Percentiles rank a stretch among this genome's conserved stretches.
phyloP scores from a whole-genome alignment of 2,797 vertebrate species.

The Leptatherina wallacei region DNA sequence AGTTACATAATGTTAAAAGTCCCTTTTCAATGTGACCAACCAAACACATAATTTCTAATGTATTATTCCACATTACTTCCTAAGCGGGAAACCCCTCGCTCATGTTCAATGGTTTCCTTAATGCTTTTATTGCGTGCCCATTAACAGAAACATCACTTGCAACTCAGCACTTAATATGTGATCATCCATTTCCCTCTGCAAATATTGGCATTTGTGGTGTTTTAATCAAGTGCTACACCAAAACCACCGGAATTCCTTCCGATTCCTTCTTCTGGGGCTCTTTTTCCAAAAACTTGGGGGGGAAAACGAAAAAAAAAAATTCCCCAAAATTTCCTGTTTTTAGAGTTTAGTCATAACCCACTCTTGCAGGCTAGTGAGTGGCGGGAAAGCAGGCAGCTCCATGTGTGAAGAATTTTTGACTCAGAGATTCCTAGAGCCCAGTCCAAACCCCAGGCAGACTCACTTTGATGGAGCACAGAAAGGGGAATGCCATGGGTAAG shows the following conservation, averaged over 20 bases:
- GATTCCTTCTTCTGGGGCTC: slow-evolving; percentile 60
- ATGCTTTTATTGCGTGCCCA: slow-evolving; percentile 77
- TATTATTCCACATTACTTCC: slow-evolving; percentile 73
- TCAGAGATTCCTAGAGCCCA: slow-evolving; percentile 80
- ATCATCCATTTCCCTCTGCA: slow-evolving; percentile 78
- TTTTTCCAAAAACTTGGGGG: slow-evolving; percentile 64
- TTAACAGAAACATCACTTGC: slow-evolving; percentile 75
- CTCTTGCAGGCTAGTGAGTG: slow-evolving; percentile 62
- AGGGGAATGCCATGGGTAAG: slow-evolving; percentile 75
- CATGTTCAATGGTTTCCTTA: slow-evolving; percentile 57
- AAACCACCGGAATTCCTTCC: slow-evolving; percentile 81
- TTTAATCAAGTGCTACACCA: slow-evolving; percentile 76
- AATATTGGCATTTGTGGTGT: slow-evolving; percentile 75
- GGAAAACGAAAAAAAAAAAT: slow-evolving; percentile 52
- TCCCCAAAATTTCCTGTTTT: slow-evolving; percentile 83
- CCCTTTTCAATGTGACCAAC: slow-evolving; percentile 60
- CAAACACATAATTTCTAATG: slow-evolving; percentile 62
- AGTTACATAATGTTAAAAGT: slow-evolving; percentile 77
- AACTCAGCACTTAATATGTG: slow-evolving; percentile 78
- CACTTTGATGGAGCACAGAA: slow-evolving; percentile 66
- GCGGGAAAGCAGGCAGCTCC: slow-evolving; percentile 62
- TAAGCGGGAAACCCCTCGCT: slow-evolving; percentile 60
- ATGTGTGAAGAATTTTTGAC: slow-evolving; percentile 80
- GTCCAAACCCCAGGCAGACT: slow-evolving; percentile 77
- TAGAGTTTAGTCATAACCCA: slow-evolving; percentile 76